Percentiles rank a stretch among this genome's conserved stretches.
phyloP scores from a whole-genome alignment of 2,797 vertebrate genomes.

The Xyrichtys novacula region DNA sequence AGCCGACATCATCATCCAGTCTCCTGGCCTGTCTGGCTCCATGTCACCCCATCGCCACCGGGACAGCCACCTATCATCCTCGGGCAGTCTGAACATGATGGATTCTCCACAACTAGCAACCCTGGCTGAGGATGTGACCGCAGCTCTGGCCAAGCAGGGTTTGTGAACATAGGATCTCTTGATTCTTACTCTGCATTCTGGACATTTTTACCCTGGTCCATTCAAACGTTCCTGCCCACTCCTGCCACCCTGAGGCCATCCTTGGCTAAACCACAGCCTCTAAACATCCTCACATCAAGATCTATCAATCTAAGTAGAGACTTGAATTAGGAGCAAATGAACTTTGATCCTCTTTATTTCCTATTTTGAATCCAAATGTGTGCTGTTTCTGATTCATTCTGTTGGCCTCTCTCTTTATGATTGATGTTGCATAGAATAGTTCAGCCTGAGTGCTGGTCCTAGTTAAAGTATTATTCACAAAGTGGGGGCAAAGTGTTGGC shows the following conservation, averaged over 20 bases:
- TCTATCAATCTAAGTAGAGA: conserved; percentile 66
- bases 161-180: conserved; percentile 89
- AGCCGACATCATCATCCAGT: conserved; percentile 92
- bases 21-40: conserved; percentile 89
- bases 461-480: conserved; percentile 51
- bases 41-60: conserved; percentile 90
- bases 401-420: conserved; percentile 73
- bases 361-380: conserved; percentile 71
- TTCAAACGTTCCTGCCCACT: conserved; percentile 59
- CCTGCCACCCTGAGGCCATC: conserved; percentile 59
- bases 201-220: conserved; percentile 35
- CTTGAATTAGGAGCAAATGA: conserved; percentile 74
- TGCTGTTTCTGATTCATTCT: conserved; percentile 74
- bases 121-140: conserved; percentile 96
- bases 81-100: conserved; percentile 96
- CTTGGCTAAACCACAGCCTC: conserved; percentile 64
- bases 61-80: conserved; percentile 95
- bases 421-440: conserved; percentile 80
- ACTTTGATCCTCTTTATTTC: conserved; percentile 71
- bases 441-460: conserved; percentile 68
- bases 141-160: conserved; percentile 98
- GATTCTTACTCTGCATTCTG: conserved; percentile 23
- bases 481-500: conserved; percentile 56
- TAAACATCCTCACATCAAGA: conserved; percentile 51
- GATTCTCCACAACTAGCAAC: conserved; percentile 97